phyloP scores from a whole-genome alignment of 2,113 vertebrate genomes.

The Dicentrarchus labrax region DNA sequence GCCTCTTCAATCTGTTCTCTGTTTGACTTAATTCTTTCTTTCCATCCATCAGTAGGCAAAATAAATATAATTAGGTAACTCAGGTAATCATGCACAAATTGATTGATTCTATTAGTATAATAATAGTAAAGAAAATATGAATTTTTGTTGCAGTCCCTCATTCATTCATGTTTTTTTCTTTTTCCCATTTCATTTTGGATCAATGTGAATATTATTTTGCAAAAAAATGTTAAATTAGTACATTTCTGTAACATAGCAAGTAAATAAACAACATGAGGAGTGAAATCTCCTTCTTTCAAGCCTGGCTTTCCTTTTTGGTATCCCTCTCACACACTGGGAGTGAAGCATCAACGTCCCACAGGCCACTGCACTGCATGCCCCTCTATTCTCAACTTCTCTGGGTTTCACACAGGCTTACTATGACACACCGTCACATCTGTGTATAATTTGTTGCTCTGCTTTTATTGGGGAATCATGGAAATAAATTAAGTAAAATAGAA shows the following conservation, averaged over 20 bases:
- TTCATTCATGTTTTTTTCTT: too few relatives aligned
- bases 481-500: not conserved
- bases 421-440: slow-evolving; percentile 4
- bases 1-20: not conserved
- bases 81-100: not conserved
- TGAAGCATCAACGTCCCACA: not conserved
- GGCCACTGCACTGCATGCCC: not conserved
- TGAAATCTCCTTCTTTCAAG: not conserved
- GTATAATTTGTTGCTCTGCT: slow-evolving; percentile 11
- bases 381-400: slow-evolving; percentile 21
- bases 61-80: not conserved
- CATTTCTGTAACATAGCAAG: not conserved
- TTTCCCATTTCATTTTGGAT: too few relatives aligned
- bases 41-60: not conserved
- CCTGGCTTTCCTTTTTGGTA: not conserved
- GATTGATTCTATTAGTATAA: not conserved
- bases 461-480: not conserved
- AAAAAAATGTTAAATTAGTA: not conserved
- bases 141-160: too few relatives aligned
- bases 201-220: too few relatives aligned
- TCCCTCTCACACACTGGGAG: slow-evolving; percentile 4
- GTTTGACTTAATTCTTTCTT: not conserved
- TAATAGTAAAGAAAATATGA: too few relatives aligned
- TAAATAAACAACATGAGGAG: not conserved
- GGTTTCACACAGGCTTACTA: not conserved